A percentile compares a stretch with the other conserved stretches of the same genome.
These are phyloP conservation scores for Stratiolaelaps scimitus DNA, from an alignment of 1,140 invertebrate species.

Conservation along the genomic window DNA sequence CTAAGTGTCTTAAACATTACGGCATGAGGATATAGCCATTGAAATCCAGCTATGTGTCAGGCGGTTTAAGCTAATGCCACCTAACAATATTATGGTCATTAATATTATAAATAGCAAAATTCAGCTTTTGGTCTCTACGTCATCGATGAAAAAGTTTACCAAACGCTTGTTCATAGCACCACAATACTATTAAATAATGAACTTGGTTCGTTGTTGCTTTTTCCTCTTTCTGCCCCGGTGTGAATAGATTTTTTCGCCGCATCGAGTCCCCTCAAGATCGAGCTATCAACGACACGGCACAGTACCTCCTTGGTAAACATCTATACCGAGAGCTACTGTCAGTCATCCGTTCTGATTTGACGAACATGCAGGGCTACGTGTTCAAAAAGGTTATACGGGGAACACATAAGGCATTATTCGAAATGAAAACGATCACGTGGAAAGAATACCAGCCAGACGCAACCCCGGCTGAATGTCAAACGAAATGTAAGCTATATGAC, in stretches of 20 bases:
- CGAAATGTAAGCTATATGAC: conserved; percentile 21
- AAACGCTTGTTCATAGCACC: no score
- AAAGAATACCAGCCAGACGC: conserved; percentile 11
- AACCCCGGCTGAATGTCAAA: neutral
- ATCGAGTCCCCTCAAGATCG: conserved; percentile 21
- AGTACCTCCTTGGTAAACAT: neutral
- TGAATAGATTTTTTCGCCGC: neutral
- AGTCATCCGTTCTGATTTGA: neutral
- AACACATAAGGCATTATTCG: conserved; percentile 17
- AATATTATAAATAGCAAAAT: no score
- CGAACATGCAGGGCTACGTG: neutral
- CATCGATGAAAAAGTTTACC: no score
- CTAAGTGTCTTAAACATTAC: no score
- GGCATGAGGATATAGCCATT: no score
- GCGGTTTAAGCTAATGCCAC: no score
- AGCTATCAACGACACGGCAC: conserved; percentile 3
- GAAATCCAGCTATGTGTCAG: no score
- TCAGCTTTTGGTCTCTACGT: no score
- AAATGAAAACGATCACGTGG: conserved; percentile 18
- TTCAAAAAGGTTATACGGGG: conserved; percentile 14
- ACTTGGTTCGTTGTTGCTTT: no score
- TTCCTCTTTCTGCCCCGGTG: no score
- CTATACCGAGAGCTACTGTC: neutral
- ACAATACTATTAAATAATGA: no score
- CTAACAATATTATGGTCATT: no score